These are phyloP conservation scores for Gracilinanus agilis DNA, from an alignment of 2,113 vertebrate species.

Conservation along the genomic window DNA sequence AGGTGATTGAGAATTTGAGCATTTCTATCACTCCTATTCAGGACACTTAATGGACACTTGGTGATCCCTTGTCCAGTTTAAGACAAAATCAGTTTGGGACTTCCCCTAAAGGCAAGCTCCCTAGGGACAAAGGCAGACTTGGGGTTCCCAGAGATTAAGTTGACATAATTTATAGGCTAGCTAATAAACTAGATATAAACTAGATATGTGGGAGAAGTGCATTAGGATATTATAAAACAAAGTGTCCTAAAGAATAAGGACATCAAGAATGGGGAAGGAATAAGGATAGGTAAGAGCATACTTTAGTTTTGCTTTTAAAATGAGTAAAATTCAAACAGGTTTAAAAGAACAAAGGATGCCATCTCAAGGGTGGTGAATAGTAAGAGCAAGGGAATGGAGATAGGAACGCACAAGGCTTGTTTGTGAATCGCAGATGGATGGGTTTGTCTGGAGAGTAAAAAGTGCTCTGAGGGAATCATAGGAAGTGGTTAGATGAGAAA, in stretches of 20 bases:
- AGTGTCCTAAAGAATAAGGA: neutral
- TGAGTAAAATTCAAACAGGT: neutral
- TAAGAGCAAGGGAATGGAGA: neutral
- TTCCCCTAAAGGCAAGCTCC: no score
- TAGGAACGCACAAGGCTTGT: neutral
- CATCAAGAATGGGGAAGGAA: neutral
- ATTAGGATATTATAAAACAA: no score
- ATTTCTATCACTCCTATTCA: no score
- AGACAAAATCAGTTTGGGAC: no score
- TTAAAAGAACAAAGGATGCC: neutral
- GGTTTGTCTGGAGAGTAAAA: neutral
- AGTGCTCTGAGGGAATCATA: neutral
- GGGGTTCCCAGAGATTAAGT: no score
- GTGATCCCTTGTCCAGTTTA: no score
- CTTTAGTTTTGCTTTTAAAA: neutral
- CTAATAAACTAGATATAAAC: no score
- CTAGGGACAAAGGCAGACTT: no score
- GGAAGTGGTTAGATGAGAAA: neutral
- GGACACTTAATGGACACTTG: no score
- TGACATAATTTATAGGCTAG: no score
- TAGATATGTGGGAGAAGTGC: no score
- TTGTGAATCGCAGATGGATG: neutral
- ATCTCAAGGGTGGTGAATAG: neutral
- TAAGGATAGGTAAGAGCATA: neutral
- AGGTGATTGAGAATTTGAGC: no score